These are phyloP conservation scores for Syngnathoides biaculeatus DNA, from an alignment of 2,113 vertebrate genomes.

Conservation along the genomic window DNA sequence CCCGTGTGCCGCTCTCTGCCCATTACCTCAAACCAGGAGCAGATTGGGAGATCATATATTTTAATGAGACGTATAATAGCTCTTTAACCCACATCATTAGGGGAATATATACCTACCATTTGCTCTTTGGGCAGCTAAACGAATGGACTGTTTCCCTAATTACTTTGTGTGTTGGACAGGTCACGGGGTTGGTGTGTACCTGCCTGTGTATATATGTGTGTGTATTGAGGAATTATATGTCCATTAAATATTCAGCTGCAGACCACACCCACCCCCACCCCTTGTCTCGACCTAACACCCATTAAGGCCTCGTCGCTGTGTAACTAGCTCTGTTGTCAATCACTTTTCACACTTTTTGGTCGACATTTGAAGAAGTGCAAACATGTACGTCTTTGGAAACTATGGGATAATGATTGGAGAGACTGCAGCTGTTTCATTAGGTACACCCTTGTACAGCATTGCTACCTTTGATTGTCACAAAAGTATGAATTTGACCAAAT, in stretches of 20 bases:
- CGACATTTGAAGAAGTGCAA: background rate
- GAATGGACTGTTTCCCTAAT: constrained; percentile 76
- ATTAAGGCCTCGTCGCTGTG: constrained; percentile 74
- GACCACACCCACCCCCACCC: constrained; percentile 21
- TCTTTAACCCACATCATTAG: constrained; percentile 79
- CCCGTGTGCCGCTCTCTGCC: constrained; percentile 52
- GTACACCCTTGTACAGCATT: background rate
- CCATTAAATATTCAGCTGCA: constrained; percentile 76
- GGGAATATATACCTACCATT: constrained; percentile 71
- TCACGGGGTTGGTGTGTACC: constrained; percentile 72
- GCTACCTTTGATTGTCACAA: background rate
- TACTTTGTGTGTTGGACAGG: constrained; percentile 71
- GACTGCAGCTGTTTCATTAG: background rate
- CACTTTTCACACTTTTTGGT: constrained; percentile 43
- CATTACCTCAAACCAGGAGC: constrained; percentile 69
- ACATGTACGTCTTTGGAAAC: background rate
- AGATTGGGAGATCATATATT: constrained; percentile 79
- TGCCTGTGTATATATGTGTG: constrained; percentile 55
- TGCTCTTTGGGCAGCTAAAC: constrained; percentile 76
- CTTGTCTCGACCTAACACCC: constrained; percentile 62
- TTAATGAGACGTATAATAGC: constrained; percentile 80
- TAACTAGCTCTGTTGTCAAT: constrained; percentile 81
- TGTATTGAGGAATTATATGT: constrained; percentile 75
- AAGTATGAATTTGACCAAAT: background rate
- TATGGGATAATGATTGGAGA: too few relatives aligned